Evolutionary conservation across 2,113 vertebrate species (phyloP).

Genomic region (Nothocercus nigrocapillus): DNA sequence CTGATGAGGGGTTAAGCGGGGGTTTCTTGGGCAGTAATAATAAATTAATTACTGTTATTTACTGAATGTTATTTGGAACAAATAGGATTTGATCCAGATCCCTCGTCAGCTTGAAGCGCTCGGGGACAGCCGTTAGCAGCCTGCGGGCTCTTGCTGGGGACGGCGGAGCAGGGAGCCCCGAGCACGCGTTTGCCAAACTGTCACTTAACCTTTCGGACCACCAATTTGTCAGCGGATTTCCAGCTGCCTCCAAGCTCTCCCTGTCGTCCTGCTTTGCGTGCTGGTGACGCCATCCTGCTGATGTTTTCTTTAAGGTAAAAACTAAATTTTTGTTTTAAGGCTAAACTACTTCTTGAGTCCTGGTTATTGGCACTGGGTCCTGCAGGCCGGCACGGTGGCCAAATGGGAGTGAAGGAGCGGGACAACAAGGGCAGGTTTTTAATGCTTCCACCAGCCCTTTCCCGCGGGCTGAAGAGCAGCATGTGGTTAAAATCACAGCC

Average conservation of each 20-base stretch:
- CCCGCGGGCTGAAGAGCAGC: background rate
- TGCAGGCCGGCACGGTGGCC: too few relatives aligned
- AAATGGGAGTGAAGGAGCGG: background rate
- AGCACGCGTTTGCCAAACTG: conserved; percentile 69
- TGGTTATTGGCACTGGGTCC: too few relatives aligned
- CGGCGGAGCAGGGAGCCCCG: background rate
- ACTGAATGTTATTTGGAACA: background rate
- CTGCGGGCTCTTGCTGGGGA: too few relatives aligned
- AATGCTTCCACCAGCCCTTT: too few relatives aligned
- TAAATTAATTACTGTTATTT: background rate
- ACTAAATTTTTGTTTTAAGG: too few relatives aligned
- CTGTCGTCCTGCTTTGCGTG: too few relatives aligned
- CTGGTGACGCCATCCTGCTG: too few relatives aligned
- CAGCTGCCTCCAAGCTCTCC: background rate
- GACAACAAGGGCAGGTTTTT: background rate
- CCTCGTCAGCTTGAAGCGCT: background rate
- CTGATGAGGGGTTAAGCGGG: rapidly evolving
- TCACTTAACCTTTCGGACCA: conserved; percentile 72
- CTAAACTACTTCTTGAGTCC: too few relatives aligned
- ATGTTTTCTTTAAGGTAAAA: too few relatives aligned
- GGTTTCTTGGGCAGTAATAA: background rate
- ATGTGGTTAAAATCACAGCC: background rate
- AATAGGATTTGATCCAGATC: background rate
- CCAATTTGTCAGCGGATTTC: conserved; percentile 72
- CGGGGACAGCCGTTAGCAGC: too few relatives aligned